phyloP scores from a whole-genome alignment of 64 coral and sea anemone species.

The Trachythela sp. region DNA sequence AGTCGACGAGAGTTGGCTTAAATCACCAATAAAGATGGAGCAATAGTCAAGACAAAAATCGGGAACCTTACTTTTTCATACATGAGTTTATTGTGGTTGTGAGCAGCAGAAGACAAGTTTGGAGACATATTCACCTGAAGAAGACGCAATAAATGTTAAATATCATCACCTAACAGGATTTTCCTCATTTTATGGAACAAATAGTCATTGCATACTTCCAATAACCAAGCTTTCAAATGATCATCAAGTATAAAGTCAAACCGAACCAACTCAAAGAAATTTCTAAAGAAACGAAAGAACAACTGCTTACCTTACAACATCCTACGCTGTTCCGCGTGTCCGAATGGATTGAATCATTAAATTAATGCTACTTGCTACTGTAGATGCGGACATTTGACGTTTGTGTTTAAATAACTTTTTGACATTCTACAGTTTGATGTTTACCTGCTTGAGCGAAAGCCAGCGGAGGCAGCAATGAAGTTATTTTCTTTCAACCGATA shows the following conservation, averaged over 20 bases:
- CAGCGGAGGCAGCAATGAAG: conserved; percentile 31
- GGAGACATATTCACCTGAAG: conserved; percentile 95
- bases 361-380: too few relatives aligned
- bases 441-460: background rate
- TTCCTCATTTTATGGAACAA: background rate
- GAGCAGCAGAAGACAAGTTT: conserved; percentile 70
- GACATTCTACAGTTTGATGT: background rate
- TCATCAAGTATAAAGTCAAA: conserved; percentile 96
- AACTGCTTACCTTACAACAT: too few relatives aligned
- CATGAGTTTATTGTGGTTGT: conserved; percentile 73
- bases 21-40: background rate
- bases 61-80: conserved; percentile 73
- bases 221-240: conserved; percentile 84
- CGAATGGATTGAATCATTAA: too few relatives aligned
- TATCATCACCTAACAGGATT: background rate
- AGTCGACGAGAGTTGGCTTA: background rate
- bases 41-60: background rate
- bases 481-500: conserved; percentile 63
- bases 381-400: background rate
- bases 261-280: conserved; percentile 96
- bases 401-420: too few relatives aligned
- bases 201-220: conserved; percentile 66
- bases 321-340: too few relatives aligned
- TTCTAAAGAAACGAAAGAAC: conserved; percentile 45
- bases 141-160: background rate